These are phyloP conservation scores for Oreochromis mossambicus DNA, from an alignment of 2,797 vertebrate species.

Conservation along the genomic window DNA sequence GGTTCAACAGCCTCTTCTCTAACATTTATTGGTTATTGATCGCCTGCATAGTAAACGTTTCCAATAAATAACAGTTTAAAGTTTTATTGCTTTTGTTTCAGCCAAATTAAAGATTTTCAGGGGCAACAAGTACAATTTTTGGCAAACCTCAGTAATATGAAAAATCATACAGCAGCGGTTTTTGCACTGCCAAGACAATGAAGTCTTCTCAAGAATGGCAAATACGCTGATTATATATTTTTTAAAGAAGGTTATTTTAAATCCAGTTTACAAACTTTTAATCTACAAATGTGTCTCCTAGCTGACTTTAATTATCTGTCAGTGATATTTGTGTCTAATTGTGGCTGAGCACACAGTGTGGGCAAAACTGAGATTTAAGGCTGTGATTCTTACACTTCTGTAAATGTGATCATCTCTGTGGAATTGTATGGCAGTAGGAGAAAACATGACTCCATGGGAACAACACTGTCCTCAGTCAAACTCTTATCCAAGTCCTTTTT, in stretches of 20 bases:
- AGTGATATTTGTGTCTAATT: not conserved
- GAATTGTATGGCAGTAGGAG: not conserved
- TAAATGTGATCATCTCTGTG: not conserved
- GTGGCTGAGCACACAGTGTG: not conserved
- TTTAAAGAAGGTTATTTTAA: not conserved
- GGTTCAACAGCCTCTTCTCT: not conserved
- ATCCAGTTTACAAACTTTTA: not conserved
- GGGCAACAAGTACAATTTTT: not conserved
- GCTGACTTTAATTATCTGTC: not conserved
- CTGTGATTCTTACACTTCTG: not conserved
- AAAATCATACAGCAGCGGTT: not conserved
- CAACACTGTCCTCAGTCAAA: not conserved
- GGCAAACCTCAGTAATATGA: not conserved
- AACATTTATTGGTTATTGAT: not conserved
- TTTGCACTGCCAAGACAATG: not conserved
- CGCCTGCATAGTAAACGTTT: not conserved
- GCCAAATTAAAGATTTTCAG: not conserved
- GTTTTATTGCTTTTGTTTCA: not conserved
- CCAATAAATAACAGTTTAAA: not conserved
- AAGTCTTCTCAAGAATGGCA: not conserved
- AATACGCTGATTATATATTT: not conserved
- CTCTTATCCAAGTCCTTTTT: not conserved
- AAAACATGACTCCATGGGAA: not conserved
- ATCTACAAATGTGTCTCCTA: not conserved
- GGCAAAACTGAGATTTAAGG: not conserved